Evolutionary conservation across 2,888 invertebrate genomes (phyloP).

Genomic region (Brachycybe producta): DNA sequence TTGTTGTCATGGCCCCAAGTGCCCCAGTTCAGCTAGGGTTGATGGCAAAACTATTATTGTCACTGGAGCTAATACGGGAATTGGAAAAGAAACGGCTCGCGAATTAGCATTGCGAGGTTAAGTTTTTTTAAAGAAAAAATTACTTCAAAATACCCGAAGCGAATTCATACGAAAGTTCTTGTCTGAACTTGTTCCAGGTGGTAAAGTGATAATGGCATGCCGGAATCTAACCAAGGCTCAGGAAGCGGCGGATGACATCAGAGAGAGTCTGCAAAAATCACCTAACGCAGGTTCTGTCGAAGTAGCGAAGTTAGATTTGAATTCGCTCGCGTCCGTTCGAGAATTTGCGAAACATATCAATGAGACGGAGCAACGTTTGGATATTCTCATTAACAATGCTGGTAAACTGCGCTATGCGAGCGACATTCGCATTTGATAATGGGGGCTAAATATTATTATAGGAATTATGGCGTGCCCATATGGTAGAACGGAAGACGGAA

Average conservation of each 20-base stretch:
- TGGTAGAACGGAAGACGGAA: constrained; percentile 57
- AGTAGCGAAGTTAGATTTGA: constrained; percentile 9
- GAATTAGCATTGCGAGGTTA: constrained; percentile 57
- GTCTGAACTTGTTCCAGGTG: constrained; percentile 1
- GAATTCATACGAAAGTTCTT: no score
- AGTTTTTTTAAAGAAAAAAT: no score
- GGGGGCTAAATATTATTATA: constrained; percentile 73
- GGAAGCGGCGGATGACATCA: background rate
- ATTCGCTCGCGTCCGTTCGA: constrained; percentile 4
- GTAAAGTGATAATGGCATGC: constrained; percentile 8
- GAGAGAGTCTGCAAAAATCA: background rate
- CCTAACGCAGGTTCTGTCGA: background rate
- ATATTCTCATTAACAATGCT: constrained; percentile 20
- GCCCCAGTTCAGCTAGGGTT: constrained; percentile 1
- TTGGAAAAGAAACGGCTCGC: constrained; percentile 59
- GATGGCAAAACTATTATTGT: constrained; percentile 53
- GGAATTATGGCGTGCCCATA: constrained; percentile 59
- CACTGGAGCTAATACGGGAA: constrained; percentile 70
- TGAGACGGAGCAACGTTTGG: constrained; percentile 9
- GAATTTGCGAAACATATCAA: constrained; percentile 9
- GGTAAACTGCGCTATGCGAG: no score
- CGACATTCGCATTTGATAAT: no score
- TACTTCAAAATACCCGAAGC: no score
- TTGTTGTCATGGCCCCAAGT: background rate
- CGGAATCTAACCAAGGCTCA: constrained; percentile 1